A percentile compares a stretch with the other conserved stretches of the same genome.
Evolutionary conservation across 2,888 invertebrate genomes (phyloP).

Genomic region (Cacoxenus indagator): DNA sequence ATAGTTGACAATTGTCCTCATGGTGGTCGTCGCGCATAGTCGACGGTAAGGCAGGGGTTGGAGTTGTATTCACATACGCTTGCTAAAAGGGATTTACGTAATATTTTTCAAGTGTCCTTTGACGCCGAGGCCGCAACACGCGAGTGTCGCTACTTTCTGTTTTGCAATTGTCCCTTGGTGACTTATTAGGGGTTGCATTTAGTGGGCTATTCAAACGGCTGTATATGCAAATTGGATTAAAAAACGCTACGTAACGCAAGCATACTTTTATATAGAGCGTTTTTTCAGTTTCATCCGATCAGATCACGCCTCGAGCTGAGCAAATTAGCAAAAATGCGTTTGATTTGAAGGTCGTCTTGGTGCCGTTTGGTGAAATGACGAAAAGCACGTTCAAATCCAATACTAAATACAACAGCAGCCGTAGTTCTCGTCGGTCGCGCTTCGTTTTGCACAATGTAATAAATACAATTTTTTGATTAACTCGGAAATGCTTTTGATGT

Average conservation of each 20-base stretch:
- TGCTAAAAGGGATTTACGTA: conserved; percentile 56
- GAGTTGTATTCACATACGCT: conserved; percentile 12
- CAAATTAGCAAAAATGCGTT: conserved; percentile 47
- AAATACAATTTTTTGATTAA: conserved; percentile 57
- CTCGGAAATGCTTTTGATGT: conserved; percentile 63
- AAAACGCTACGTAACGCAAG: conserved; percentile 25
- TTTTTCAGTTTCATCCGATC: not conserved
- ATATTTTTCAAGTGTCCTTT: conserved; percentile 55
- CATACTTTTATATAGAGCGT: conserved; percentile 17
- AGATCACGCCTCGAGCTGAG: conserved; percentile 29
- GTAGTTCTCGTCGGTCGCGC: conserved; percentile 16
- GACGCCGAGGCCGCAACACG: conserved; percentile 24
- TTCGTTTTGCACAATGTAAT: conserved; percentile 53
- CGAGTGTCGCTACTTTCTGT: not conserved
- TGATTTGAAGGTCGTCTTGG: too few species aligned
- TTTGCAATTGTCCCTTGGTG: conserved; percentile 55
- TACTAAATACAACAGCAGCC: not conserved
- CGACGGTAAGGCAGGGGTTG: conserved; percentile 31
- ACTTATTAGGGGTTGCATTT: conserved; percentile 66
- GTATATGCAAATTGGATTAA: conserved; percentile 65
- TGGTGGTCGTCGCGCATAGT: conserved; percentile 18
- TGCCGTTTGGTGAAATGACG: not conserved
- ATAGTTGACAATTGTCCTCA: conserved; percentile 50
- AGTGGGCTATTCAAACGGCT: conserved; percentile 58
- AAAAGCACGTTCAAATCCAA: not conserved